Percentiles rank a stretch among this genome's conserved stretches.
These are phyloP conservation scores for Drosophila trichaetosa DNA, from an alignment of 2,888 invertebrate genomes.

Conservation along the genomic window DNA sequence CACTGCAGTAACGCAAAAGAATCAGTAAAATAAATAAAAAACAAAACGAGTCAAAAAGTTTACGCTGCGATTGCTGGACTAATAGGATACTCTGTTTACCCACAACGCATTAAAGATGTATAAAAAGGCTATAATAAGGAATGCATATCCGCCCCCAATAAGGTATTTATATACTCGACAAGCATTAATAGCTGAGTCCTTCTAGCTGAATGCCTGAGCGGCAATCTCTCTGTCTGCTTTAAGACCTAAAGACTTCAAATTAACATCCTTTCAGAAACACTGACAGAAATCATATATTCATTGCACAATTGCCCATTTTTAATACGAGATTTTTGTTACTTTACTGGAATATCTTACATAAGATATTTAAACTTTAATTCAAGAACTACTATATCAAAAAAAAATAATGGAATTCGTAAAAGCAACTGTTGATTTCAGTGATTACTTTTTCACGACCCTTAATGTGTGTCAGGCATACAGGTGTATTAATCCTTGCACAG, in stretches of 20 bases:
- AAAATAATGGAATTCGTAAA: too few relatives aligned
- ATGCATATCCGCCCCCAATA: neutral
- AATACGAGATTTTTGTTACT: too few relatives aligned
- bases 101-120: neutral
- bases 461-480: neutral
- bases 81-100: neutral
- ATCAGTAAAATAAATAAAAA: conserved; percentile 46
- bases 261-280: neutral
- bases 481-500: neutral
- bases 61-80: neutral
- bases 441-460: neutral
- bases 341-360: neutral
- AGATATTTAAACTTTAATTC: neutral
- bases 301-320: neutral
- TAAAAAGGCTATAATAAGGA: neutral
- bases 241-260: neutral
- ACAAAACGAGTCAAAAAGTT: neutral
- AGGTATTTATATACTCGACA: neutral
- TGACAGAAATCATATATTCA: neutral
- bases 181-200: too few relatives aligned
- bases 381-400: neutral
- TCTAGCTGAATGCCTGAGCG: too few relatives aligned
- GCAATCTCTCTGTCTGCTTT: neutral
- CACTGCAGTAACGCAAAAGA: conserved; percentile 25
- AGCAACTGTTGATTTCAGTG: neutral